Evolutionary conservation across 2,797 vertebrate genomes (phyloP), one percentile per base, ranked within the genome.

Genomic region (Eurystomus glaucurus): DNA sequence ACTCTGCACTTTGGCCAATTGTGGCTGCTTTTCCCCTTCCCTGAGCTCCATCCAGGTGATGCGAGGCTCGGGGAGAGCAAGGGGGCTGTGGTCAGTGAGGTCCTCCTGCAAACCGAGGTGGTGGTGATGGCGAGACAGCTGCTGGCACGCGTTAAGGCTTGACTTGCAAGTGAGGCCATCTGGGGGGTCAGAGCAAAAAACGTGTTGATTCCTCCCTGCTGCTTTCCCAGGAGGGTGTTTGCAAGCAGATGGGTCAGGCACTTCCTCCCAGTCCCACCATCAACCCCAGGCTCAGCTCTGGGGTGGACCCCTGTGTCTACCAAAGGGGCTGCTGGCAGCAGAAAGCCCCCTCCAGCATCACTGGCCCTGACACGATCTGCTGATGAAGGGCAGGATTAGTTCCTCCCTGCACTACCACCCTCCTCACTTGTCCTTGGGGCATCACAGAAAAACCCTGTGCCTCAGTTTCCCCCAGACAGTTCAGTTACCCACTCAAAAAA

Each of bases 391-490:
- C 7, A 25, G 16, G 43, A 11, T 79, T 35, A 41, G 3, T 17
- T 25, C 68, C 8, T 66, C 19, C 25, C 31, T 15, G 23, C 2
- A 2, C 0, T 39, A 21, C 43, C 8, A 1, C 8, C 10, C 31
- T 28, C 31, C 35, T 45, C 6, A 0, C 22, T 74, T 70, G n/a
- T 39, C 45, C 9, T 23, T 2, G 1, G 19, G 14, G 19, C 1
- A 0, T 58, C 25, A 25, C 0, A 0, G 41, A 17, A 4, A 66
- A 22, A 5, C 9, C 13, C 18, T 0, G 0, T 54, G 54, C 50
- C 43, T 91, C 54, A 16, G 31, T 29, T 76, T 62, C 8, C 11
- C 17, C 3, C 7, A 15, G 18, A 8, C 1, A 11, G 31, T 23
- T 68, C 4, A 1, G 6, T 14, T 50, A 2, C 46, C n/a, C 0